phyloP scores from a whole-genome alignment of 2,113 vertebrate genomes.

The Pelecanoides urinatrix region DNA sequence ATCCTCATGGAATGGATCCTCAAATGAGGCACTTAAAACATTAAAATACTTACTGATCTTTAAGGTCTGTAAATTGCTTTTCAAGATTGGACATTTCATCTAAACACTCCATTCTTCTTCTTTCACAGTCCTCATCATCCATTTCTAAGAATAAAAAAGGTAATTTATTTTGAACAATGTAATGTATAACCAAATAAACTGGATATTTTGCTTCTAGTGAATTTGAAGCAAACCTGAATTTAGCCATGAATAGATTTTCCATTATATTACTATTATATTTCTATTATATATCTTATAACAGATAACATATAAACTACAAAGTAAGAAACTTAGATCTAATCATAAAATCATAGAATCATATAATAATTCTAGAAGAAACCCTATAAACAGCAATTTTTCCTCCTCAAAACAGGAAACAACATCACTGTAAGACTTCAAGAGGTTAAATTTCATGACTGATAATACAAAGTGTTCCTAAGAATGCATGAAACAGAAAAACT shows the following conservation, averaged over 20 bases:
- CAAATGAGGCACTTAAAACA: background rate
- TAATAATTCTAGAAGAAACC: background rate
- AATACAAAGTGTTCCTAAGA: background rate
- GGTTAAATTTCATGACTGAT: background rate
- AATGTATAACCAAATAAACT: background rate
- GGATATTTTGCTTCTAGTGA: background rate
- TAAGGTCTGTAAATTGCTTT: conserved; percentile 98
- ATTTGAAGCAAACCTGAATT: background rate
- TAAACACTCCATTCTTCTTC: conserved; percentile 96
- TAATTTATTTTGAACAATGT: background rate
- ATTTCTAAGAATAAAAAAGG: conserved; percentile 79
- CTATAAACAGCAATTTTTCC: background rate
- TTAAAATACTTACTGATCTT: conserved; percentile 91
- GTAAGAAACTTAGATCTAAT: background rate
- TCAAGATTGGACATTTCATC: conserved; percentile 99
- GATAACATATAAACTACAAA: background rate
- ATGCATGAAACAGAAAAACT: background rate
- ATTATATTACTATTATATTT: background rate
- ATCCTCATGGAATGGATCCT: background rate
- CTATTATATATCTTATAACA: background rate
- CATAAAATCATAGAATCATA: no score
- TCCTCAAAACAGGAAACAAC: background rate
- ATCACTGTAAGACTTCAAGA: background rate
- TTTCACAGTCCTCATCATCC: conserved; percentile 98
- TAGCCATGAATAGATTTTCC: background rate